Percentiles rank a stretch among this genome's conserved stretches.
Conservation (phyloP, 2,888 invertebrate species). For the Drosophila anceps region DNA sequence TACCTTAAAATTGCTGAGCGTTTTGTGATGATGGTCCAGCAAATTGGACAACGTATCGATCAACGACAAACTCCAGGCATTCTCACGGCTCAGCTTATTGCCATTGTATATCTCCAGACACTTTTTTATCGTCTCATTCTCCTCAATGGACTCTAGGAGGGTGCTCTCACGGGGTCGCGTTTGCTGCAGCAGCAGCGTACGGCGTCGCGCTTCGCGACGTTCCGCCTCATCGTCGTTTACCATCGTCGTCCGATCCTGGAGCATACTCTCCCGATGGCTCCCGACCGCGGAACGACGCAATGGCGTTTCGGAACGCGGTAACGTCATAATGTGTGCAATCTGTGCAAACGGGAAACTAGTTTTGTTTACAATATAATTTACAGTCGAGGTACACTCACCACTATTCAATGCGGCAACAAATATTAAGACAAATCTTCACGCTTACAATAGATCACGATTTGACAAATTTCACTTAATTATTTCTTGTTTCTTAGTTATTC, state of each 20-base stretch:
- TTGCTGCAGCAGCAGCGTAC: conserved; percentile 66
- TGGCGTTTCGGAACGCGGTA: conserved; percentile 83
- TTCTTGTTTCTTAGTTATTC: conserved; percentile 31
- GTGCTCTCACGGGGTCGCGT: conserved; percentile 43
- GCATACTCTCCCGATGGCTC: conserved; percentile 71
- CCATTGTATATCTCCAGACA: conserved; percentile 92
- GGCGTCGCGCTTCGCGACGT: conserved; percentile 85
- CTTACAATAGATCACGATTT: conserved; percentile 2
- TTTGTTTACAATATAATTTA: background rate
- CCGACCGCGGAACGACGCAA: conserved; percentile 82
- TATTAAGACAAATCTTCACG: background rate
- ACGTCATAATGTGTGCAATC: conserved; percentile 71
- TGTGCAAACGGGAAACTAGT: conserved; percentile 17
- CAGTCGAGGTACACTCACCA: conserved; percentile 4
- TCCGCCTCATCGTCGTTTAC: conserved; percentile 88
- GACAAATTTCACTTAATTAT: conserved; percentile 22
- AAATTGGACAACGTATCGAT: conserved; percentile 94
- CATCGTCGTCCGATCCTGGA: conserved; percentile 47
- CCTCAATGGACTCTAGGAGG: conserved; percentile 72
- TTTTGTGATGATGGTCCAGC: conserved; percentile 89
- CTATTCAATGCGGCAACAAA: conserved; percentile 11
- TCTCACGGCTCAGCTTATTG: conserved; percentile 95
- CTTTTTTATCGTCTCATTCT: conserved; percentile 90
- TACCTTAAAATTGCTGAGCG: conserved; percentile 91
- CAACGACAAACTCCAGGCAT: conserved; percentile 94